Percentiles rank a stretch among this genome's conserved stretches.
phyloP scores from a whole-genome alignment of 2,797 vertebrate genomes.

The Silurus aristotelis region DNA sequence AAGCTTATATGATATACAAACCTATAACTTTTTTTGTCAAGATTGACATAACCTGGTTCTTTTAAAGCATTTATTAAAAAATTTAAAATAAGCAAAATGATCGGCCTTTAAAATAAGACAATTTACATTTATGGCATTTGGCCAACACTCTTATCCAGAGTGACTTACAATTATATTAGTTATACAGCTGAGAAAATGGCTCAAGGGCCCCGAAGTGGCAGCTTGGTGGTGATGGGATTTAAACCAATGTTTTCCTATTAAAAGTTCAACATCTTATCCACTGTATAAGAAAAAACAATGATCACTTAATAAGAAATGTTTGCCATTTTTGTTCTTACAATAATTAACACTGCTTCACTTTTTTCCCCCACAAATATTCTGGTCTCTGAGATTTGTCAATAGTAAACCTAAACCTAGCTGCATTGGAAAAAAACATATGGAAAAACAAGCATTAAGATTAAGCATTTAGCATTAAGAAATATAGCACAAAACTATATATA shows the following conservation, averaged over 20 bases:
- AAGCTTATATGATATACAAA: too few relatives aligned
- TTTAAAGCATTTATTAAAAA: neutral
- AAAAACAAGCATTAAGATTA: conserved; percentile 17
- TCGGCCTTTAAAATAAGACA: neutral
- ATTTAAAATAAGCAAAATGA: neutral
- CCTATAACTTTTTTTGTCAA: too few relatives aligned
- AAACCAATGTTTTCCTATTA: too few relatives aligned
- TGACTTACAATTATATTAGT: too few relatives aligned
- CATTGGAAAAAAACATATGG: neutral
- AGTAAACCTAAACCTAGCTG: neutral
- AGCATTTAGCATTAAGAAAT: neutral
- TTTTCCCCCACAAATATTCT: neutral
- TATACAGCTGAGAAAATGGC: too few relatives aligned
- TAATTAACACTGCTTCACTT: neutral
- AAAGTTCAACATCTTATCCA: too few relatives aligned
- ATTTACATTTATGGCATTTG: neutral
- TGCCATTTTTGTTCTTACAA: neutral
- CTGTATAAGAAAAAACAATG: neutral
- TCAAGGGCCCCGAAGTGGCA: too few relatives aligned
- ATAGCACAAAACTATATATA: neutral
- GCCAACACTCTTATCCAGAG: too few relatives aligned
- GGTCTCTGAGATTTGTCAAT: neutral
- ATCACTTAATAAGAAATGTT: neutral
- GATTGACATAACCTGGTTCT: too few relatives aligned
- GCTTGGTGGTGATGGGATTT: too few relatives aligned